Evolutionary conservation across 2,797 vertebrate genomes (phyloP), one percentile per base, ranked within the genome.

Genomic region (Tarsius wallacei): DNA sequence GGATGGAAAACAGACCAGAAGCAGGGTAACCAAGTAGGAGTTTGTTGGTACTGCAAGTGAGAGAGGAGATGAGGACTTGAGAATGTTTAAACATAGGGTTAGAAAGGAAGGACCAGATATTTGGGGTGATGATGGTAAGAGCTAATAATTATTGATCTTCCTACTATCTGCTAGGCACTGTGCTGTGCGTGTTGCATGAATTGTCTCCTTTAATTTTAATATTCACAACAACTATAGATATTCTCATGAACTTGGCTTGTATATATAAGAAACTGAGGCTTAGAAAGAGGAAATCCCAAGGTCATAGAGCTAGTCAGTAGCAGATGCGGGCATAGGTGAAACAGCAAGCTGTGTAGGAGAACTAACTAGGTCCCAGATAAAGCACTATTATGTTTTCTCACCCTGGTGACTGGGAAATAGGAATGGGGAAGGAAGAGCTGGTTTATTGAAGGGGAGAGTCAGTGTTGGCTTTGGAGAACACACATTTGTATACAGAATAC

Each of bases 141-240:
- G 21, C 16, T 49, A 11, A 74, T 78, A 70, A 55, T 70, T 64
- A 47, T 14, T 87, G n/a, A 64, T 71, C 73, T 80, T 90, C 21
- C 33, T 59, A 5, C 68, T 59, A 2, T 87, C 80, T 70, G 49
- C 57, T 57, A 47, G 21, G 26, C 49, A 66, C 73, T 82, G 28
- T 83, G 31, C 31, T 82, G 5, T 68, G 76, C 36, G 33, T 85
- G 57, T 77, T 95, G 26, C 15, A 11, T 83, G 61, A 49, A 16
- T 73, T 91, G n/a, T 90, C 42, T 82, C 53, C 33, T 76, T 93
- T 95, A 83, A 61, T 95, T 94, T 93, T 94, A 81, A 74, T 61
- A 66, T 63, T 76, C 36, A 68, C 77, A 92, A 55, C 47, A 87
- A 63, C n/a, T 86, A 16, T 59, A 77, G 14, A 5, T 66, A 36